Evolutionary conservation across 2,888 invertebrate species (phyloP).

Genomic region (Thymelicus sylvestris): DNA sequence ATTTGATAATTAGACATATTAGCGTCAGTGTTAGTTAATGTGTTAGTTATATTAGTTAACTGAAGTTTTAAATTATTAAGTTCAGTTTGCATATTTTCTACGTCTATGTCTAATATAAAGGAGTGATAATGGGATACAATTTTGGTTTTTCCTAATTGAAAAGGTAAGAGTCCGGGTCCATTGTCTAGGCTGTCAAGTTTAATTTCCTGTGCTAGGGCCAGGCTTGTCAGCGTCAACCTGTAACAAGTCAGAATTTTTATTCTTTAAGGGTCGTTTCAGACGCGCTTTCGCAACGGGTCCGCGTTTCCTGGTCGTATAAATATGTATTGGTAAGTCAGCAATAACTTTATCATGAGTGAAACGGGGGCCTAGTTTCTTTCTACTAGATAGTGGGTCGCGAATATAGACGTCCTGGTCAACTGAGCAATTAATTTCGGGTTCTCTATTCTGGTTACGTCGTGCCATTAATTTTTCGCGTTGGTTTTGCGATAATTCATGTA

Average conservation of each 20-base stretch:
- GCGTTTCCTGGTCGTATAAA: not conserved
- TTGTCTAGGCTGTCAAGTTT: conserved; percentile 23
- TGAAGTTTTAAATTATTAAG: conserved; percentile 15
- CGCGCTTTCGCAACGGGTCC: not conserved
- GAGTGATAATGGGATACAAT: conserved; percentile 18
- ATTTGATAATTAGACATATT: conserved; percentile 1
- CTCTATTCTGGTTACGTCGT: not conserved
- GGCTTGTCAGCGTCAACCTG: not conserved
- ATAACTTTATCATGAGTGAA: conserved; percentile 5
- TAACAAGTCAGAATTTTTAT: not conserved
- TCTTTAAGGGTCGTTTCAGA: not conserved
- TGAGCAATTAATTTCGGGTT: conserved; percentile 8
- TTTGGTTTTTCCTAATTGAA: conserved; percentile 25
- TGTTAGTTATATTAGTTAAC: conserved; percentile 14
- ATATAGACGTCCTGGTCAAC: not conserved
- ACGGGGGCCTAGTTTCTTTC: conserved; percentile 2
- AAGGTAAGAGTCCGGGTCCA: conserved; percentile 29
- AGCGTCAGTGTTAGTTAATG: not conserved
- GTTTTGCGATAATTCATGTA: conserved; percentile 5
- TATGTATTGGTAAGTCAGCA: not conserved
- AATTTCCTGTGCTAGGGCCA: conserved; percentile 19
- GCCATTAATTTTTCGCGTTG: not conserved
- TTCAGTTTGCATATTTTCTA: conserved; percentile 18
- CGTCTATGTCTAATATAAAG: conserved; percentile 8
- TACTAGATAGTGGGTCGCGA: not conserved